These are phyloP conservation scores for Falco naumanni DNA, from an alignment of 2,797 vertebrate genomes.

Conservation along the genomic window DNA sequence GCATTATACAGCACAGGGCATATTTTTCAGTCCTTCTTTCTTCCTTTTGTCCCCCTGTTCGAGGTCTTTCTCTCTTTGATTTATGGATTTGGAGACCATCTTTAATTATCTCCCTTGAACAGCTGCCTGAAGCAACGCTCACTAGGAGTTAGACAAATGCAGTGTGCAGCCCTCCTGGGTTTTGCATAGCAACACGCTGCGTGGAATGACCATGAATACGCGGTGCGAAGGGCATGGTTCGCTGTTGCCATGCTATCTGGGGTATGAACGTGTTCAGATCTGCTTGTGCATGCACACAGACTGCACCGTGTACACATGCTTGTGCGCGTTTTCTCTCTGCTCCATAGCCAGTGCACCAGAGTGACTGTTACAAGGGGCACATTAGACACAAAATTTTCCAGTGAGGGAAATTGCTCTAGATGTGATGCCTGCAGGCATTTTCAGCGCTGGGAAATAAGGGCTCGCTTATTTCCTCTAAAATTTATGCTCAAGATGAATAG, in stretches of 20 bases:
- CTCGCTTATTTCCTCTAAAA: neutral
- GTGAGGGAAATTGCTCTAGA: neutral
- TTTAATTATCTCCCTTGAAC: conserved; percentile 25
- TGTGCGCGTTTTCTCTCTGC: neutral
- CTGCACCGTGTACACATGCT: neutral
- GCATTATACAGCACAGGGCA: neutral
- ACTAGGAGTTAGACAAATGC: neutral
- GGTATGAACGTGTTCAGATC: neutral
- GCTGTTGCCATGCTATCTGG: neutral
- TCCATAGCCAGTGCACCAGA: neutral
- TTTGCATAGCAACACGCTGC: neutral
- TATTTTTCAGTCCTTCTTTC: neutral
- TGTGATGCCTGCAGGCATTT: neutral
- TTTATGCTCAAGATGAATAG: neutral
- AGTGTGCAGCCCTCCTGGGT: neutral
- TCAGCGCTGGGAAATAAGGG: neutral
- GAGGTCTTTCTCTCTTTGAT: conserved; percentile 30
- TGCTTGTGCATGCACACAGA: neutral
- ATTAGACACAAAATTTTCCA: neutral
- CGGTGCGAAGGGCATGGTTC: neutral
- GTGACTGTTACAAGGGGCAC: neutral
- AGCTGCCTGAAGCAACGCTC: conserved; percentile 14
- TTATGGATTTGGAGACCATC: conserved; percentile 31
- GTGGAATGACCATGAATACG: neutral
- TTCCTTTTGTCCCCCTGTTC: neutral